Base-by-base conservation (phyloP, 2,888 invertebrate genomes). In the Anarsia innoxiella region DNA sequence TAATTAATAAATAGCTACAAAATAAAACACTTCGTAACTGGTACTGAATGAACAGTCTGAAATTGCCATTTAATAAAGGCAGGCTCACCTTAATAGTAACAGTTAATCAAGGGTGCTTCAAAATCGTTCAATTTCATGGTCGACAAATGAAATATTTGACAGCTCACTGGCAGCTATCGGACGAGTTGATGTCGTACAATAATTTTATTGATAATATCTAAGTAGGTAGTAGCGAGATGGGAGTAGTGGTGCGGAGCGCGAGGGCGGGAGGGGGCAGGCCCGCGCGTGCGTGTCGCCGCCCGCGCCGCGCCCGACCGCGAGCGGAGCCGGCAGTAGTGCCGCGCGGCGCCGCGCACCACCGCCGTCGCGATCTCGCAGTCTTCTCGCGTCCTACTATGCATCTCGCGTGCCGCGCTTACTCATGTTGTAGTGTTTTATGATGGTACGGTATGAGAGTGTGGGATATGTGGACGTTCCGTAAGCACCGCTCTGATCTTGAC, bases 181-280 rank as follows among this genome's bases (percentile, higher is more conserved):
- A 65, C 55, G 66, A 73, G 68, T 75, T 73, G 54, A 64, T 74
- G 66, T 69, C 52, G 70, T 73, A 74, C 70, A 77, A 79, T 83
- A 76, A 78, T 78, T 80, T 79, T 83, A 83, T 83, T 83, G 83
- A 83, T 82, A 80, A 82, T 80, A 83, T 82, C 75, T 71, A 69
- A 73, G 75, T 72, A 72, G 70, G 67, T 68, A 69, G 75, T 70
- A 69, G 68, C 61, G 78, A 78, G 79, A 77, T 78, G 78, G 68
- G 70, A 75, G 72, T 66, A 66, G 63, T 67, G 69, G 63, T 56
- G 55, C 53, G 53, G 41, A 56, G 45, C 58, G 44, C 53, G 42
- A 36, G 44, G 43, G 40, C 36, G 39, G 34, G 4, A n/a, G n/a
- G 37, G 39, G 48, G 50, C 44, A 45, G 46, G 45, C 41, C 31